phyloP scores from a whole-genome alignment of 2,888 invertebrate species.

The Harpalus rufipes region DNA sequence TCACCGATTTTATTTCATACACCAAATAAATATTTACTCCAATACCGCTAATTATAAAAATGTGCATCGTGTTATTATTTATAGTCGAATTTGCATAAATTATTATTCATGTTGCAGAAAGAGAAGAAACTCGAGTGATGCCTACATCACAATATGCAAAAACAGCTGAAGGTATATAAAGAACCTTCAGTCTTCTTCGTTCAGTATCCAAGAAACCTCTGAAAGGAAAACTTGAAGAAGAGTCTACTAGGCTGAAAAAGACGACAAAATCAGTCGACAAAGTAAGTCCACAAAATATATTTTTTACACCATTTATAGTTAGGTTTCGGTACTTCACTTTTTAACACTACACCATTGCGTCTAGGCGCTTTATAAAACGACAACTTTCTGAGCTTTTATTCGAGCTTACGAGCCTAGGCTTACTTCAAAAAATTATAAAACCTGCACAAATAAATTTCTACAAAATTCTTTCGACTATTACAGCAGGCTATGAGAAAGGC shows the following conservation, averaged over 20 bases:
- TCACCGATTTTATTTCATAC: neutral
- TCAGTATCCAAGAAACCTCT: conserved; percentile 2
- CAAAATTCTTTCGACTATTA: too few species aligned
- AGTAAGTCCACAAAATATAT: neutral
- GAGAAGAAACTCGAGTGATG: conserved; percentile 1
- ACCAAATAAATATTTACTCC: neutral
- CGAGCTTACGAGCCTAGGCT: too few species aligned
- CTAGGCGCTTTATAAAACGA: too few species aligned
- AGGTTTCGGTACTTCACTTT: too few species aligned
- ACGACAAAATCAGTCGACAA: neutral
- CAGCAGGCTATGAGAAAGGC: too few species aligned
- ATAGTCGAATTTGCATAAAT: conserved; percentile 51
- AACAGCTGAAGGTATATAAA: conserved; percentile 57
- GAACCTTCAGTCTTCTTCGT: conserved; percentile 13
- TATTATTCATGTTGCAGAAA: conserved; percentile 44
- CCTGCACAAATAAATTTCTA: too few species aligned
- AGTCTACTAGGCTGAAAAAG: too few species aligned
- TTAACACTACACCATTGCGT: too few species aligned
- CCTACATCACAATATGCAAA: conserved; percentile 50
- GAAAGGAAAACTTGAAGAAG: neutral
- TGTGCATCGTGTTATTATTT: neutral
- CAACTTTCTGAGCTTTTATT: too few species aligned
- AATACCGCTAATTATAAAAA: neutral
- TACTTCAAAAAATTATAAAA: too few species aligned
- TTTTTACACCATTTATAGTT: too few species aligned